A percentile compares a stretch with the other conserved stretches of the same genome.
Evolutionary conservation across 2,888 invertebrate genomes (phyloP).

Genomic region (Ectemnius cavifrons): DNA sequence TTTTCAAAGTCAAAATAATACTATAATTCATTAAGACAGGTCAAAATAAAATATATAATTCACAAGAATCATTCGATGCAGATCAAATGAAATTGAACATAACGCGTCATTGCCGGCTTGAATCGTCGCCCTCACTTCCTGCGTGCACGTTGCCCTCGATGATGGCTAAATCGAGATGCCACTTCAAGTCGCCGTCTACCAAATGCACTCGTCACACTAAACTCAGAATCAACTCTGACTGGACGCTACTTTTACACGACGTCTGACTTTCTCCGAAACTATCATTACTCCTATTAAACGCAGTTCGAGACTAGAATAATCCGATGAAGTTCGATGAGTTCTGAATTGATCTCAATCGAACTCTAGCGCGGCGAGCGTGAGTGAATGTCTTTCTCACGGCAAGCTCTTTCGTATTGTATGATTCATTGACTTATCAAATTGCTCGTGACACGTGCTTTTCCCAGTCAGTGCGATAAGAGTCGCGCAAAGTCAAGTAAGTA

Average conservation of each 20-base stretch:
- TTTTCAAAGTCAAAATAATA: too few species aligned
- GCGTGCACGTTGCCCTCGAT: slow-evolving; percentile 51
- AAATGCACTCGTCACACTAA: slow-evolving; percentile 21
- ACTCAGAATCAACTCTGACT: slow-evolving; percentile 21
- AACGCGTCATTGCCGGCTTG: slow-evolving; percentile 35
- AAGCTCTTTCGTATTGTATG: slow-evolving; percentile 29
- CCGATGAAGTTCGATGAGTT: neutral
- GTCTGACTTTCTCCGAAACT: too few species aligned
- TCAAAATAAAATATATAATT: too few species aligned
- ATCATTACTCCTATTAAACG: too few species aligned
- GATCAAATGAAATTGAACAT: slow-evolving; percentile 45
- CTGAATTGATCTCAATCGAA: slow-evolving; percentile 24
- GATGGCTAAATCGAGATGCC: slow-evolving; percentile 59
- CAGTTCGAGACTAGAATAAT: neutral
- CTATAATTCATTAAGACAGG: too few species aligned
- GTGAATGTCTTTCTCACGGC: slow-evolving; percentile 46
- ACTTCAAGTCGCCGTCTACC: slow-evolving; percentile 49
- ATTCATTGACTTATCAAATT: slow-evolving; percentile 54
- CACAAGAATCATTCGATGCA: too few species aligned
- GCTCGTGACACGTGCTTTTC: slow-evolving; percentile 47
- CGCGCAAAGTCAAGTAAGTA: slow-evolving; percentile 33
- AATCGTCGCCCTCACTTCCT: slow-evolving; percentile 47
- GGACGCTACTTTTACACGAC: neutral
- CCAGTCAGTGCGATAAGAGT: slow-evolving; percentile 43
- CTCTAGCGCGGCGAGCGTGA: slow-evolving; percentile 15